Evolutionary conservation across 2,113 vertebrate genomes (phyloP).

Genomic region (Crotalus helleri): DNA sequence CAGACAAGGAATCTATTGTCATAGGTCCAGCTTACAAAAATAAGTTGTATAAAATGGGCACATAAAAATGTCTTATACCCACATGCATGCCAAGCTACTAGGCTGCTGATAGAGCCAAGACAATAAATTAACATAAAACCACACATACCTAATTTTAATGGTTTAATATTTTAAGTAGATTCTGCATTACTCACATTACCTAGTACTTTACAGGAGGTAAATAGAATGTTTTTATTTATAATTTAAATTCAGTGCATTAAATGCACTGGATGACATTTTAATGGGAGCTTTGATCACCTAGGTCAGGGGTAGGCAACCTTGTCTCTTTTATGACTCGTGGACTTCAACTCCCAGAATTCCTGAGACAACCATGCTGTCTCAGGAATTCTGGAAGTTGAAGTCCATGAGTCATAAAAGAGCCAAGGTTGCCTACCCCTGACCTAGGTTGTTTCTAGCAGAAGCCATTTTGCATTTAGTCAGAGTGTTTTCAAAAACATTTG

Average conservation of each 20-base stretch:
- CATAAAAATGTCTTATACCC: neutral
- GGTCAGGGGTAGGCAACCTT: too few relatives aligned
- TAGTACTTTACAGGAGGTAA: neutral
- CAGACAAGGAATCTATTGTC: neutral
- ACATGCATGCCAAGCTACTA: slow-evolving; percentile 15
- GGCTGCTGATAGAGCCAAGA: neutral
- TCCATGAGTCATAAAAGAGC: too few relatives aligned
- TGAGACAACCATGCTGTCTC: too few relatives aligned
- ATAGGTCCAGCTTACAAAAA: neutral
- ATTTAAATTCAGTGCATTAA: slow-evolving; percentile 23
- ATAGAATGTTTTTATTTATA: slow-evolving; percentile 13
- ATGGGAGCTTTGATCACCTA: neutral
- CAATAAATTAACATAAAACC: slow-evolving; percentile 31
- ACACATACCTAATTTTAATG: slow-evolving; percentile 3
- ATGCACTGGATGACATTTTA: neutral
- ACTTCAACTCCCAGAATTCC: too few relatives aligned
- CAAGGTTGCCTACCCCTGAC: too few relatives aligned
- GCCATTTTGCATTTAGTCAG: neutral
- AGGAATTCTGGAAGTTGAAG: too few relatives aligned
- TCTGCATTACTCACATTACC: slow-evolving; percentile 4
- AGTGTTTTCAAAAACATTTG: neutral
- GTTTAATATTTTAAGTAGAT: neutral
- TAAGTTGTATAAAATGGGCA: slow-evolving; percentile 16
- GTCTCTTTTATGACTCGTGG: too few relatives aligned
- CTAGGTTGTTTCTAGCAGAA: neutral